Evolutionary conservation across 2,888 invertebrate genomes (phyloP), one percentile per base, ranked within the genome.

Genomic region (Andrena fulva): DNA sequence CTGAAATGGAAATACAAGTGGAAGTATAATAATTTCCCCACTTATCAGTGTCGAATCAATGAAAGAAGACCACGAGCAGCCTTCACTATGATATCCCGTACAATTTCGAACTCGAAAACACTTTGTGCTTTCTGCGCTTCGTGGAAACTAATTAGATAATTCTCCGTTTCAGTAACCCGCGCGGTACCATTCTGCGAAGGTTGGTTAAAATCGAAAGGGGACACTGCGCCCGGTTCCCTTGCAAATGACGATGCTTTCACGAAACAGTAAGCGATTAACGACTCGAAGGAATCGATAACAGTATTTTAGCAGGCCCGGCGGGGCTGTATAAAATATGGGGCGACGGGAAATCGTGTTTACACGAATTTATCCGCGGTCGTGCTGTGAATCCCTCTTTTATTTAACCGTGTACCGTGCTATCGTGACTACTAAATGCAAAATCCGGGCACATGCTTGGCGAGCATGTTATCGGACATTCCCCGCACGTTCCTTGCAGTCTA

Each of bases 351-450:
- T 63, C 56, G 72, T 68, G 72, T 80, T 80, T 80, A 64, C 75
- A 70, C 52, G 72, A 62, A 67, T 79, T 79, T 62, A 50, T 54
- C 33, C 54, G 6, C 1, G 60, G 4, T 48, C 68, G 77, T 68
- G 67, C 68, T 1, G 31, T n/a, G 62, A 80, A 66, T 71, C 62
- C 62, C 60, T 24, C 16, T 78, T 82, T 82, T 78, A 74, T 78
- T 77, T 82, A 82, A 69, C 69, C 56, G 31, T 59, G 24, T 63
- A 56, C 54, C 29, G n/a, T 10, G 48, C 70, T 62, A 74, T 74
- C 77, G 70, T 73, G 78, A 82, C 71, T 73, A 52, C 59, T 72
- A 78, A 74, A 84, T 74, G 82, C 66, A 71, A 84, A 84, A 74
- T 78, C 74, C 42, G 27, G 48, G 62, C 62, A 48, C 50, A 69